Conservation (phyloP, 2,888 invertebrate genomes). For the Antheraea assamensis region DNA sequence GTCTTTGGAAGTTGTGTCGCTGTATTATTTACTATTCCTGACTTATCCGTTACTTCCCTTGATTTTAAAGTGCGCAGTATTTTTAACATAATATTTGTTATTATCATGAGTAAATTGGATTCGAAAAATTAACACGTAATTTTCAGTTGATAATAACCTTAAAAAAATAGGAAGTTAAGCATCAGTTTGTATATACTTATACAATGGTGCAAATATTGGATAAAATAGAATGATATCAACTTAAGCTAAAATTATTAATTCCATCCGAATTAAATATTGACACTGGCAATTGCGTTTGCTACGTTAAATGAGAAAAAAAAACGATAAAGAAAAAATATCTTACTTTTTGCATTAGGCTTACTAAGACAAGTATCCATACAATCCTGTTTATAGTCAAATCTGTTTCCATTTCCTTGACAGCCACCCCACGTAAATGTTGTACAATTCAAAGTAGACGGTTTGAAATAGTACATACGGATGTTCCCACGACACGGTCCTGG, state of each 20-base stretch:
- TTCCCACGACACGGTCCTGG: constrained; percentile 63
- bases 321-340: constrained; percentile 34
- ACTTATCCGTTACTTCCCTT: too few relatives aligned
- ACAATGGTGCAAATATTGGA: neutral
- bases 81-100: too few relatives aligned
- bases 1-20: too few relatives aligned
- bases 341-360: constrained; percentile 40
- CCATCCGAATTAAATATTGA: neutral
- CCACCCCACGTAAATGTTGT: constrained; percentile 64
- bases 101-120: too few relatives aligned
- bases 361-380: constrained; percentile 52
- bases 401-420: constrained; percentile 73
- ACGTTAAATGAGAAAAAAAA: neutral
- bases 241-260: neutral
- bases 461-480: constrained; percentile 59
- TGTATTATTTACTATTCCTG: too few relatives aligned
- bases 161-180: too few relatives aligned
- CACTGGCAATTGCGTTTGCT: neutral
- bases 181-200: neutral
- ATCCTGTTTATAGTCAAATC: constrained; percentile 47
- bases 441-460: constrained; percentile 42
- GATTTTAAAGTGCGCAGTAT: too few relatives aligned
- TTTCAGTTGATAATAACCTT: too few relatives aligned
- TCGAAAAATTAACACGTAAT: too few relatives aligned
- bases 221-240: neutral